Conservation (phyloP, 53 echinoderm and acorn worm genomes). For the Luidia sarsii region DNA sequence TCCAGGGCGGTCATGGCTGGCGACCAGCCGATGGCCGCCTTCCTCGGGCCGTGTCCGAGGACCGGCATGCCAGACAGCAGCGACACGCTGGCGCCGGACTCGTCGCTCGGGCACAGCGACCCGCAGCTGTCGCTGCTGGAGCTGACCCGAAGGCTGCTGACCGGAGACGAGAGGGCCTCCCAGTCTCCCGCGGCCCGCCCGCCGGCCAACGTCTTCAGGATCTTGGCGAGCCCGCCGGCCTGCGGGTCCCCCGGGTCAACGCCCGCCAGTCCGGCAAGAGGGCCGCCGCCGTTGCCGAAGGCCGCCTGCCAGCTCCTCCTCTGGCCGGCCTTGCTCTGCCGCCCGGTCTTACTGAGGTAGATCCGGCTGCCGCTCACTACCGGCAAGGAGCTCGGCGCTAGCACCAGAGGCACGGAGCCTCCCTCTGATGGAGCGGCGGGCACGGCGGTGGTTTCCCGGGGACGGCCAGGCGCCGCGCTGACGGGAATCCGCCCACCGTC, state of each 20-base stretch:
- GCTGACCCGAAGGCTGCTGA: slow-evolving; percentile 8
- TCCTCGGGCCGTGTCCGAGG: background rate
- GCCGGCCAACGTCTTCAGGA: no score
- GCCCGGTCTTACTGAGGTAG: slow-evolving; percentile 22
- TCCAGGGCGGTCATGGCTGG: background rate
- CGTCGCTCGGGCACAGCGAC: slow-evolving; percentile 27
- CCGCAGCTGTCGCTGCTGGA: background rate
- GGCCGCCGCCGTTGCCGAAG: no score
- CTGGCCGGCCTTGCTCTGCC: background rate
- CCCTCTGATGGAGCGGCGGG: no score
- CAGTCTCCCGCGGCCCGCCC: background rate
- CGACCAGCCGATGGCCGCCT: background rate
- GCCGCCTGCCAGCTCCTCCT: background rate
- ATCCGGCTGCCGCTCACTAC: slow-evolving; percentile 28
- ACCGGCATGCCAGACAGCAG: slow-evolving; percentile 6
- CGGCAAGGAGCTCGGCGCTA: no score
- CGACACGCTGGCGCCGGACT: slow-evolving; percentile 31
- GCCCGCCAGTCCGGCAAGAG: background rate
- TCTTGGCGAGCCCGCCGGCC: no score
- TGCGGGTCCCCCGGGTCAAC: background rate
- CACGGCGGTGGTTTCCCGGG: no score
- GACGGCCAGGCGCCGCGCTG: no score
- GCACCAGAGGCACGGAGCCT: no score
- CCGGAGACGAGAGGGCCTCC: no score
- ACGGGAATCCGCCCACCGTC: no score